phyloP scores from a whole-genome alignment of 2,797 vertebrate genomes.

The Sebastes melanostomus region DNA sequence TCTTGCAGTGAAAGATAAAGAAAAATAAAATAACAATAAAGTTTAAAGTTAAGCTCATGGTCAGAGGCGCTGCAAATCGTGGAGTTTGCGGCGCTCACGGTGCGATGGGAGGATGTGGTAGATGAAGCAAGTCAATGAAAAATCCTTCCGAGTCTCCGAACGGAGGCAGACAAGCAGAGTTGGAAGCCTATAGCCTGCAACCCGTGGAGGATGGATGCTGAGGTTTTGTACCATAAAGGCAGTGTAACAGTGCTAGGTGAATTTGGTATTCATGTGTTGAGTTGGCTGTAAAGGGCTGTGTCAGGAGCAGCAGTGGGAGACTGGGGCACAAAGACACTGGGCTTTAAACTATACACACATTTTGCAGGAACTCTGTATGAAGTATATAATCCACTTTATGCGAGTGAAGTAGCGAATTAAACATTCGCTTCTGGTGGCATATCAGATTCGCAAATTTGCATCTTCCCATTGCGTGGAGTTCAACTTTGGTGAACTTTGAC shows the following conservation, averaged over 20 bases:
- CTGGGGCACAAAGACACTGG: not conserved
- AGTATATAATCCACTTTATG: not conserved
- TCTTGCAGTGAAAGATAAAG: not conserved
- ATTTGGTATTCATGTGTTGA: constrained; percentile 25
- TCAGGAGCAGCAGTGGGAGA: not conserved
- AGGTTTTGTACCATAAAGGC: constrained; percentile 31
- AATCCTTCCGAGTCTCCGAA: constrained; percentile 11
- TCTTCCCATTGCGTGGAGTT: too few relatives aligned
- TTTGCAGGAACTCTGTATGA: not conserved
- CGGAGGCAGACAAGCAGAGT: constrained; percentile 10
- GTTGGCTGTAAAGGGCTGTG: not conserved
- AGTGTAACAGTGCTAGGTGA: constrained; percentile 1
- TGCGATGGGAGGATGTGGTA: constrained; percentile 9
- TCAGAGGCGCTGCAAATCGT: not conserved
- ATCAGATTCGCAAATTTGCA: too few relatives aligned
- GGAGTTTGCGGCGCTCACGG: constrained; percentile 10
- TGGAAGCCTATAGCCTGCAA: not conserved
- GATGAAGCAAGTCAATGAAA: constrained; percentile 47
- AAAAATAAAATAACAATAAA: not conserved
- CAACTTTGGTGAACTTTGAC: too few relatives aligned
- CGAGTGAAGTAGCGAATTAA: too few relatives aligned
- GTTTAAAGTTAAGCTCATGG: not conserved
- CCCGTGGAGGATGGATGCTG: constrained; percentile 51
- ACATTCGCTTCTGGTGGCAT: too few relatives aligned
- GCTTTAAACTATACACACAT: not conserved